Percentiles rank a stretch among this genome's conserved stretches.
phyloP scores from a whole-genome alignment of 2,113 vertebrate species.

The Pelusios castaneus region DNA sequence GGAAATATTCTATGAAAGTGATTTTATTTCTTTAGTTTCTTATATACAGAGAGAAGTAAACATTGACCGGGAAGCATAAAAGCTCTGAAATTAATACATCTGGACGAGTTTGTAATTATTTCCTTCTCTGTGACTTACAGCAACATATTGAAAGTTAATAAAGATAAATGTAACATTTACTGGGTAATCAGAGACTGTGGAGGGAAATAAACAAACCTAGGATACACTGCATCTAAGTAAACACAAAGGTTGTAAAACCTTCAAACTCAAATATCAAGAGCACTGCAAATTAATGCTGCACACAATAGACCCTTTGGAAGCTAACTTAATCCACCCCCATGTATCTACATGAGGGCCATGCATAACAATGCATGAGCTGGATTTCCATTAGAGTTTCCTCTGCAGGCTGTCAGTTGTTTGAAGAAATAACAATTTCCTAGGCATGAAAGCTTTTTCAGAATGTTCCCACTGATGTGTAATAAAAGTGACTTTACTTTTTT shows the following conservation, averaged over 20 bases:
- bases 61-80: conserved; percentile 8
- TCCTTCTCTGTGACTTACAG: conserved; percentile 64
- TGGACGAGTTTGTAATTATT: conserved; percentile 67
- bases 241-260: conserved; percentile 89
- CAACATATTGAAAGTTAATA: conserved; percentile 75
- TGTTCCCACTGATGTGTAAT: conserved; percentile 86
- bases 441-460: conserved; percentile 88
- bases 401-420: conserved; percentile 92
- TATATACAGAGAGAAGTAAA: not conserved
- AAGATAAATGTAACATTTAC: conserved; percentile 81
- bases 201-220: conserved; percentile 90
- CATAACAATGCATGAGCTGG: conserved; percentile 93
- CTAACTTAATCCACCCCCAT: conserved; percentile 93
- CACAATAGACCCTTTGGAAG: conserved; percentile 93
- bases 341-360: conserved; percentile 88
- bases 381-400: conserved; percentile 93
- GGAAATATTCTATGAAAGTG: conserved; percentile 29
- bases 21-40: conserved; percentile 7
- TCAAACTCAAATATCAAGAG: conserved; percentile 88
- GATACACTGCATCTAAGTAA: conserved; percentile 91
- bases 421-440: conserved; percentile 97
- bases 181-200: conserved; percentile 81
- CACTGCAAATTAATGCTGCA: conserved; percentile 87
- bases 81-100: conserved; percentile 44
- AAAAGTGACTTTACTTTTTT: conserved; percentile 83